Evolutionary conservation across 2,888 invertebrate genomes (phyloP).

Genomic region (Lepidonotus clava): DNA sequence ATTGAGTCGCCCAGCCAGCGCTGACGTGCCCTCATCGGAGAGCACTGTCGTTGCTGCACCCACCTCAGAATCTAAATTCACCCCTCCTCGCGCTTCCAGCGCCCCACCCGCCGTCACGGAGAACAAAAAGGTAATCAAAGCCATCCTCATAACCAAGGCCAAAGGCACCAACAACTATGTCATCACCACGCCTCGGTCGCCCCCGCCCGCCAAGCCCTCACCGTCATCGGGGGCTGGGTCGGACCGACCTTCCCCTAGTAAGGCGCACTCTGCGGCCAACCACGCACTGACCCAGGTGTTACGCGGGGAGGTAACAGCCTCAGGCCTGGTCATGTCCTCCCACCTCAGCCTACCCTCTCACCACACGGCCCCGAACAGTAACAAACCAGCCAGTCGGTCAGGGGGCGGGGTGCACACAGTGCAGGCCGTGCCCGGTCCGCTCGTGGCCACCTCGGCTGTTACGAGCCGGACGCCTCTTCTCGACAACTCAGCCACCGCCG

Average conservation of each 20-base stretch:
- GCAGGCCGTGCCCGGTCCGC: conserved; percentile 23
- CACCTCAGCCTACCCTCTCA: neutral
- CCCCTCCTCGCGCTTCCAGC: conserved; percentile 58
- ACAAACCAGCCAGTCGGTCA: neutral
- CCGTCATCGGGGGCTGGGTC: neutral
- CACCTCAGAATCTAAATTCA: neutral
- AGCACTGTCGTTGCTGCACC: neutral
- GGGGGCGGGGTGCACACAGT: conserved; percentile 12
- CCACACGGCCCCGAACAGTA: neutral
- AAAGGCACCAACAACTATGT: conserved; percentile 41
- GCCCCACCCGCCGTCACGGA: conserved; percentile 57
- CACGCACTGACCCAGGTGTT: conserved; percentile 13
- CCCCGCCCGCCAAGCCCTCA: neutral
- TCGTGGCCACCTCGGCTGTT: conserved; percentile 16
- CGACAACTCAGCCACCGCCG: conserved; percentile 26
- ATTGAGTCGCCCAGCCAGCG: conserved; percentile 56
- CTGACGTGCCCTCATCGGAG: neutral
- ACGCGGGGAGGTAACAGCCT: neutral
- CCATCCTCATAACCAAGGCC: conserved; percentile 57
- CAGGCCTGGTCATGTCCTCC: conserved; percentile 1
- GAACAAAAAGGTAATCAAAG: conserved; percentile 57
- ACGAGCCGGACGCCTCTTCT: neutral
- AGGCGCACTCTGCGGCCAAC: conserved; percentile 19
- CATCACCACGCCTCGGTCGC: conserved; percentile 23
- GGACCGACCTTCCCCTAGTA: neutral